Evolutionary conservation across 64 coral and sea anemone species (phyloP), one percentile per base, ranked within the genome.

Genomic region (Hydrozoanthus tunicans): DNA sequence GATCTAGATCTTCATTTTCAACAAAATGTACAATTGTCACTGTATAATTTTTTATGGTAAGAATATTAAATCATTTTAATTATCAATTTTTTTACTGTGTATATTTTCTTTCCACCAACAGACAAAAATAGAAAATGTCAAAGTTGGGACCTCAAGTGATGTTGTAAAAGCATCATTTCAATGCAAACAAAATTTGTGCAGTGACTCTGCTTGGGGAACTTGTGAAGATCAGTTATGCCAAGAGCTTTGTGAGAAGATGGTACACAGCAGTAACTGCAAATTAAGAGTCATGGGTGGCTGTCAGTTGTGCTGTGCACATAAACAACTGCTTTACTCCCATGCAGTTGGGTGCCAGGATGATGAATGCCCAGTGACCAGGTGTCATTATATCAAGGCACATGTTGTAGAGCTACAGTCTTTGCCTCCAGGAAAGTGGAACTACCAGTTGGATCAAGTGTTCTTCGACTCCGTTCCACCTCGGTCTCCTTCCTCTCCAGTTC

Each of bases 341-440:
- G 83, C 67, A 27, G 73, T 9, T 10, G 32, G n/a, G 14, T 86
- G 83, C 23, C 23, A 6, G 12, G 53, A 58, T 73, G 67, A 6
- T 1, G 23, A 56, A 17, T 86, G 83, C 54, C 12, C n/a, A 14
- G 83, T 86, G 20, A 13, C 15, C 27, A 86, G 24, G 12, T 86
- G 83, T 27, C 17, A 86, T n/a, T 58, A 72, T 54, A 86, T 86
- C 65, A 86, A 71, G 83, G 58, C 58, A 55, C 65, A 86, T 9
- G 27, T 62, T 27, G 4, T 0, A 81, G 78, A 61, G 17, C 17
- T 62, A 60, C 56, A 62, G 4, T 32, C 56, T 23, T 7, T 59
- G 56, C 6, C n/a, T 27, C 15, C 78, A 4, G 56, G 20, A 81
- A 58, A 61, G 53, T 81, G 78, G 78, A 81, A 60, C 23, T 60